Base-by-base conservation (phyloP, 1,140 invertebrate species). In the Carposina sasakii region DNA sequence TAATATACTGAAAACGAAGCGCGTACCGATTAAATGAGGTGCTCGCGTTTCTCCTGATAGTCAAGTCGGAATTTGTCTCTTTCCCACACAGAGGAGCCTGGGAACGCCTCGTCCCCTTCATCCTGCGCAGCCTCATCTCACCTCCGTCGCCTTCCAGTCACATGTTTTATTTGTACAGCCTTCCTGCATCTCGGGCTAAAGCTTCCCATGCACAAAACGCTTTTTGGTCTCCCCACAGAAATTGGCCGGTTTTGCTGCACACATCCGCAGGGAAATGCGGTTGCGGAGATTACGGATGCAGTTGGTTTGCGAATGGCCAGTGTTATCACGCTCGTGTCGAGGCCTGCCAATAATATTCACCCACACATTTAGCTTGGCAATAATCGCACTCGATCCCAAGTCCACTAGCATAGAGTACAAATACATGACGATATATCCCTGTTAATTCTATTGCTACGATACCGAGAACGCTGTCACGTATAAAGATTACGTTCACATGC, bases 131-230 rank as follows among this genome's bases (percentile, higher is more conserved):
- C 70, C 74, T 78, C 77, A 77, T 77, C 73, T 81, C 64, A 67
- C 63, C 67, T 70, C 64, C 73, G 79, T 81, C 79, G 79, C 76
- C 74, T 77, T 76, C 72, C 61, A 84, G 77, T 81, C 81, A 84
- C 77, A 84, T 84, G 81, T 84, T 84, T 84, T 84, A 84, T 84
- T 84, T 84, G 81, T 81, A 67, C 64, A 81, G 69, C 73, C 75
- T 84, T 76, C 81, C 76, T 81, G 75, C 71, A 84, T 81, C 76
- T 70, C 72, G 74, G 72, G 63, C 61, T 74, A 76, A 79, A 69
- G 77, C 67, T 46, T 60, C 40, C 72, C 57, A 76, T 71, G 61
- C 60, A 77, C 68, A 41, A 20, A 50, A 48, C 54, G 55, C 48
- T 48, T 45, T 45, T 42, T 30, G 20, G 10, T 44, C 41, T 36